Evolutionary conservation across 2,888 invertebrate genomes (phyloP).

Genomic region (Zonitis immaculata): DNA sequence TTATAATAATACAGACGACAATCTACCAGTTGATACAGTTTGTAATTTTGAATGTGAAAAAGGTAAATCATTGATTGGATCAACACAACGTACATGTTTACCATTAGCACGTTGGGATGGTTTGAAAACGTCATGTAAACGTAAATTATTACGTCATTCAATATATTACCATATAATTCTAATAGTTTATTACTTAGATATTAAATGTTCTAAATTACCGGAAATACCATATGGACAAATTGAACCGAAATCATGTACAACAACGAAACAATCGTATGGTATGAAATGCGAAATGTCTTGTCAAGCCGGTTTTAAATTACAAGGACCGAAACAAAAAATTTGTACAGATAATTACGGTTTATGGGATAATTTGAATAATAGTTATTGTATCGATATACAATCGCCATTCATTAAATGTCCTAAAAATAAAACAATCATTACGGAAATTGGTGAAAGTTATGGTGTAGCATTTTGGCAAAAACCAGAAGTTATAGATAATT

Average conservation of each 20-base stretch:
- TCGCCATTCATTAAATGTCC: conserved; percentile 59
- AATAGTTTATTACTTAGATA: conserved; percentile 29
- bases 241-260: conserved; percentile 53
- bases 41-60: conserved; percentile 60
- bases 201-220: conserved; percentile 46
- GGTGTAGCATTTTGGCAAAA: conserved; percentile 53
- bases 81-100: conserved; percentile 59
- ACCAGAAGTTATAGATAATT: conserved; percentile 55
- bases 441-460: conserved; percentile 51
- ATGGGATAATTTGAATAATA: conserved; percentile 49
- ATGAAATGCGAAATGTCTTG: conserved; percentile 58
- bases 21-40: conserved; percentile 58
- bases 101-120: conserved; percentile 68
- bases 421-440: conserved; percentile 48
- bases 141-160: conserved; percentile 51
- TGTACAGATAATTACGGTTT: conserved; percentile 56
- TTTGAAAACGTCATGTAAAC: conserved; percentile 60
- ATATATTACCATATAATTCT: background rate
- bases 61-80: conserved; percentile 62
- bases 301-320: conserved; percentile 55
- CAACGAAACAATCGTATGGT: conserved; percentile 54
- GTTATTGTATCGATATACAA: conserved; percentile 51
- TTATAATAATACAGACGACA: conserved; percentile 37
- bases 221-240: conserved; percentile 53
- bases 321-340: conserved; percentile 52